phyloP scores from a whole-genome alignment of 2,888 invertebrate species.

The Ennomos quercinarius region DNA sequence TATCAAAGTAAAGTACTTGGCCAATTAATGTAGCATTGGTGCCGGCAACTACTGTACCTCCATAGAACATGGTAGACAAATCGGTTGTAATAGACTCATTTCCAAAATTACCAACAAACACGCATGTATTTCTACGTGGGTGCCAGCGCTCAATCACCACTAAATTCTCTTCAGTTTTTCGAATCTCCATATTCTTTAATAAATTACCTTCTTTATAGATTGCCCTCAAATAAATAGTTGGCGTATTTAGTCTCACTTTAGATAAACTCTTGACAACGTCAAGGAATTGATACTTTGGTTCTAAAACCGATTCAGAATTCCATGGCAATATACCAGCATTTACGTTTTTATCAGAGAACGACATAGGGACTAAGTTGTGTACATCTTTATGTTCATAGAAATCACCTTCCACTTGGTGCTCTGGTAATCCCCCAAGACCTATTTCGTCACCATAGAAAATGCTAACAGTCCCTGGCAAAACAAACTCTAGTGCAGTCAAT shows the following conservation, averaged over 20 bases:
- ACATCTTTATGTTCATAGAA: slow-evolving; percentile 86
- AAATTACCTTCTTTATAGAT: slow-evolving; percentile 88
- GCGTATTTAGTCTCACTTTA: slow-evolving; percentile 85
- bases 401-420: slow-evolving; percentile 83
- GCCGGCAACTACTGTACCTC: slow-evolving; percentile 84
- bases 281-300: slow-evolving; percentile 80
- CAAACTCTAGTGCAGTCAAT: slow-evolving; percentile 89
- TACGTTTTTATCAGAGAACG: slow-evolving; percentile 77
- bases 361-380: slow-evolving; percentile 90
- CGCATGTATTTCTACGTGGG: slow-evolving; percentile 91
- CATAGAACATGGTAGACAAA: slow-evolving; percentile 91
- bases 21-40: slow-evolving; percentile 72
- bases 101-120: slow-evolving; percentile 91
- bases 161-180: slow-evolving; percentile 87
- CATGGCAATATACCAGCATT: slow-evolving; percentile 85
- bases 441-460: slow-evolving; percentile 97
- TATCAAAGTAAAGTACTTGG: slow-evolving; percentile 71
- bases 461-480: slow-evolving; percentile 93
- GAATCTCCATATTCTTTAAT: slow-evolving; percentile 88
- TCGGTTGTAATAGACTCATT: slow-evolving; percentile 86
- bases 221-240: slow-evolving; percentile 90
- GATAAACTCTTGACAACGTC: slow-evolving; percentile 86
- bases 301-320: slow-evolving; percentile 85
- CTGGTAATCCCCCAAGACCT: slow-evolving; percentile 86
- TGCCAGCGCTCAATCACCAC: slow-evolving; percentile 91